Conservation (phyloP, 2,797 vertebrate genomes). For the Staurois parvus region DNA sequence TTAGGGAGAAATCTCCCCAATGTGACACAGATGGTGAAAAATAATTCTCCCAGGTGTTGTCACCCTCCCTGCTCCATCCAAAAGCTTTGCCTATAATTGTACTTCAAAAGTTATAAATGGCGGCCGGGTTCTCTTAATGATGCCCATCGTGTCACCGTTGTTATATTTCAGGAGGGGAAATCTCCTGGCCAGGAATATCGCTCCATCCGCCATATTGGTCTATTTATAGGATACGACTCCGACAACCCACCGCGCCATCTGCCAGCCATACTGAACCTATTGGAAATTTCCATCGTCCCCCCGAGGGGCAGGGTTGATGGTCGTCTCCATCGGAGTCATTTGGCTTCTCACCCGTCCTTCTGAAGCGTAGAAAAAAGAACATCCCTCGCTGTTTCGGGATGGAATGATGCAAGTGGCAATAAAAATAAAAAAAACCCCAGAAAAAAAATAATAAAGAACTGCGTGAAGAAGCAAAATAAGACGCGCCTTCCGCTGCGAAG, state of each 20-base stretch:
- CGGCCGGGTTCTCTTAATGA: too few relatives aligned
- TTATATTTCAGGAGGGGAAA: too few relatives aligned
- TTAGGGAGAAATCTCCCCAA: too few relatives aligned
- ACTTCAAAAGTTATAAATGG: too few relatives aligned
- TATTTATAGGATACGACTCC: slow-evolving; percentile 31
- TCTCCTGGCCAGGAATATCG: neutral
- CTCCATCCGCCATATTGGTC: neutral
- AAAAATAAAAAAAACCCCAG: neutral
- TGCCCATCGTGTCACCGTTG: too few relatives aligned
- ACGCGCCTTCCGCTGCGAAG: slow-evolving; percentile 2
- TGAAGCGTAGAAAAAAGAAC: neutral
- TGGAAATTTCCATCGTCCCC: slow-evolving; percentile 4
- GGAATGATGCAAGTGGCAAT: neutral
- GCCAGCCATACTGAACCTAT: neutral
- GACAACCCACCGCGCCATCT: slow-evolving; percentile 25
- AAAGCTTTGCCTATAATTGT: too few relatives aligned
- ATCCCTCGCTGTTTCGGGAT: neutral
- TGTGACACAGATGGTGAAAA: too few relatives aligned
- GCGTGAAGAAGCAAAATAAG: slow-evolving; percentile 43
- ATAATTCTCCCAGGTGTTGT: too few relatives aligned
- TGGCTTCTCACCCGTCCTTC: neutral
- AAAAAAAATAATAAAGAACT: slow-evolving; percentile 14
- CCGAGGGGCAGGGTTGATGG: neutral
- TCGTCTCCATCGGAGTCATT: neutral
- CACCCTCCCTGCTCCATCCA: too few relatives aligned